Evolutionary conservation across 2,113 vertebrate genomes (phyloP), one percentile per base, ranked within the genome.

Genomic region (Vombatus ursinus): DNA sequence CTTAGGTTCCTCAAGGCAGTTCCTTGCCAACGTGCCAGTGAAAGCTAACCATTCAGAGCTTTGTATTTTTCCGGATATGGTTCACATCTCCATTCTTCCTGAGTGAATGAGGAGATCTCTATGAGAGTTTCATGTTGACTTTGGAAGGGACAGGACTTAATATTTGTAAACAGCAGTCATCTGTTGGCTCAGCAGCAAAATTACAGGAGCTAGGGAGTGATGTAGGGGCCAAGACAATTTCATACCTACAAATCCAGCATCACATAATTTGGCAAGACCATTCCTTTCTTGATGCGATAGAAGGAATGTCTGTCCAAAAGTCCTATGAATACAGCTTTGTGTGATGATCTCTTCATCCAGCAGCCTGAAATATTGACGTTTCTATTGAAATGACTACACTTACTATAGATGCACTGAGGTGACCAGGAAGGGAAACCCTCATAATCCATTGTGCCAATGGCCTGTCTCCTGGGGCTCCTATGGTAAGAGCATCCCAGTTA

Each of bases 31-130:
- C 95, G 97, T 94, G 90, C 52, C 68, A 53, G 92, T 95, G 92
- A 97, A 97, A 97, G 92, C 93, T 52, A 25, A 68, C 90, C 90
- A 97, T 97, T 98, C 94, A 95, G 93, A 97, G 95, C 24, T n/a
- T 94, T 94, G 91, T 50, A 68, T 94, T 97, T 97, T 97, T 96
- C 95, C 89, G 52, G 92, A 24, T 97, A 96, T 84, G 4, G 28
- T 95, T 95, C 96, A 91, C 89, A 92, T 95, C 61, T 49, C 93
- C 94, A 94, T 96, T 97, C 96, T 97, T 96, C 90, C 96, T 28
- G 52, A 97, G 48, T 61, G 0, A 0, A n/a, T 47, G 52, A 0
- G 0, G 92, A 96, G 84, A 89, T 93, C 28, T 31, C 8, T 8
- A 51, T 97, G 94, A 57, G 90, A 93, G 91, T 47, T 91, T 92